phyloP scores from a whole-genome alignment of 2,888 invertebrate genomes.

The Lamellibrachia satsuma region DNA sequence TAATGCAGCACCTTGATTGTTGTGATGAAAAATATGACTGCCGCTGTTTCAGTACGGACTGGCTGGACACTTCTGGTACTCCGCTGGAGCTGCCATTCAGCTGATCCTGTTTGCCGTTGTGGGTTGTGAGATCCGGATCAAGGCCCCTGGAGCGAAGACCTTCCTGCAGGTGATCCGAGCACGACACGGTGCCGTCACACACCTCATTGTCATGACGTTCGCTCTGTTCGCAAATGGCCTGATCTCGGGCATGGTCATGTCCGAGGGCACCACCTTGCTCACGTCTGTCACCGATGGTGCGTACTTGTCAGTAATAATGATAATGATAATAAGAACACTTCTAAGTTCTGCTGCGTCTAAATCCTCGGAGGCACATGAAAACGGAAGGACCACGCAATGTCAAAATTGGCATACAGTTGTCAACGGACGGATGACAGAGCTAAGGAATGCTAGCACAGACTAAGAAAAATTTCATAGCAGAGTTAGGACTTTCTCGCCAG shows the following conservation, averaged over 20 bases:
- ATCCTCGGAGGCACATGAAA: too few relatives aligned
- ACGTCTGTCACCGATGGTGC: constrained; percentile 34
- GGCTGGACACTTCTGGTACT: constrained; percentile 44
- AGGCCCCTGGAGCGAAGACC: constrained; percentile 47
- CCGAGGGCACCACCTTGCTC: constrained; percentile 39
- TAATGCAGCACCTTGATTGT: too few relatives aligned
- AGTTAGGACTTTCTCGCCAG: too few relatives aligned
- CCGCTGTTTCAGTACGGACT: constrained; percentile 38
- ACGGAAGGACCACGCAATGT: too few relatives aligned
- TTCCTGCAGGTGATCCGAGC: constrained; percentile 44
- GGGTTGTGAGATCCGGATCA: constrained; percentile 44
- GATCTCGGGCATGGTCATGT: constrained; percentile 39
- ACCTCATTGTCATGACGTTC: constrained; percentile 42
- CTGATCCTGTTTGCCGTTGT: constrained; percentile 44
- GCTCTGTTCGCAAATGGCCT: constrained; percentile 43
- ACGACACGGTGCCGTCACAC: constrained; percentile 38
- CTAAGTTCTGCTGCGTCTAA: background rate
- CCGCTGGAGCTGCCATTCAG: constrained; percentile 36
- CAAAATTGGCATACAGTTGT: too few relatives aligned
- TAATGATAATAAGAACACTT: background rate
- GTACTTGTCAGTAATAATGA: background rate
- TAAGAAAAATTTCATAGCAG: too few relatives aligned
- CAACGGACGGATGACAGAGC: too few relatives aligned
- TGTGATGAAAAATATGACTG: too few relatives aligned
- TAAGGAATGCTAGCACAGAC: too few relatives aligned